Conservation (phyloP, 1,140 invertebrate species). For the Latrodectus geometricus region DNA sequence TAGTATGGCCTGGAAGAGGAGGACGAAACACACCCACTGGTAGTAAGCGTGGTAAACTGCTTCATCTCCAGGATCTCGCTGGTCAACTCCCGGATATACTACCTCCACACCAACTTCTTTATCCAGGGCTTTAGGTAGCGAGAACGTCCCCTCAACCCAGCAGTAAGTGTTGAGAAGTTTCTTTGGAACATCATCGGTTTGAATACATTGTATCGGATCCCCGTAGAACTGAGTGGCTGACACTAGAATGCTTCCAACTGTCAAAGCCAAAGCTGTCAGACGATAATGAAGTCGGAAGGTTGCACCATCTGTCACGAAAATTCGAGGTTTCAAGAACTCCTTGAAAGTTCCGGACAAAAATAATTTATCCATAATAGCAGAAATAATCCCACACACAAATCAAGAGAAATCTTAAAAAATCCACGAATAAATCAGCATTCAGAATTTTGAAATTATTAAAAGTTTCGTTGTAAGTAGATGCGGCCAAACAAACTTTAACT, state of each 20-base stretch:
- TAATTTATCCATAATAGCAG: slow-evolving; percentile 48
- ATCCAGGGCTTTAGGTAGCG: slow-evolving; percentile 78
- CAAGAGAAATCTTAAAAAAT: not conserved
- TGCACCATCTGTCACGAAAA: slow-evolving; percentile 84
- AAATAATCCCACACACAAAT: not conserved
- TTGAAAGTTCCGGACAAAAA: slow-evolving; percentile 49
- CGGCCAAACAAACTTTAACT: no score
- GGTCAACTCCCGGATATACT: slow-evolving; percentile 63
- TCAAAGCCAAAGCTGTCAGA: slow-evolving; percentile 88
- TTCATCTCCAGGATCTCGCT: slow-evolving; percentile 69
- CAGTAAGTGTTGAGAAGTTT: slow-evolving; percentile 87
- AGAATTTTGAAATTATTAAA: no score
- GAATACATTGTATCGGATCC: slow-evolving; percentile 91
- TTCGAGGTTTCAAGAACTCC: slow-evolving; percentile 60
- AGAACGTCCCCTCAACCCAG: slow-evolving; percentile 93
- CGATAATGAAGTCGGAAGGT: slow-evolving; percentile 94
- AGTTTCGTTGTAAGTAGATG: no score
- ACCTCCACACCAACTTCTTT: slow-evolving; percentile 67
- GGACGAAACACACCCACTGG: slow-evolving; percentile 87
- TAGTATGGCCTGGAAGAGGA: slow-evolving; percentile 82
- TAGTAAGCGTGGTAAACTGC: slow-evolving; percentile 66
- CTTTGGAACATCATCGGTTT: slow-evolving; percentile 77
- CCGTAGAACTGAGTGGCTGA: slow-evolving; percentile 95
- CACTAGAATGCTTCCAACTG: slow-evolving; percentile 89
- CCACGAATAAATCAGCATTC: no score